phyloP scores from a whole-genome alignment of 2,113 vertebrate species.

The Callionymus lyra region DNA sequence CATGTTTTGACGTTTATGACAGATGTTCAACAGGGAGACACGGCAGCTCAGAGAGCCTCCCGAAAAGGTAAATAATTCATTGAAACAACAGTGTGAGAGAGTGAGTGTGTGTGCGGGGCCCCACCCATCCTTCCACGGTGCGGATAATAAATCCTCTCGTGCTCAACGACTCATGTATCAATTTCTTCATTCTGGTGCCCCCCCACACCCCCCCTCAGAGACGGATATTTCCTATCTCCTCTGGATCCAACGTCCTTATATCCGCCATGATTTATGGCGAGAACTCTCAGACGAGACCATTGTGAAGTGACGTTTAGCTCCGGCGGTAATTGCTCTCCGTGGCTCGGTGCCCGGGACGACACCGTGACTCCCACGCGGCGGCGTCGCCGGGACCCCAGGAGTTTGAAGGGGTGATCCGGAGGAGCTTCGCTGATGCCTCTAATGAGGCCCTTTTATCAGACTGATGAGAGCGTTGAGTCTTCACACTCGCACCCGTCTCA shows the following conservation, averaged over 20 bases:
- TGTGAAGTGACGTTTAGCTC: constrained; percentile 46
- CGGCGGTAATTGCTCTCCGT: constrained; percentile 59
- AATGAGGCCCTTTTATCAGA: constrained; percentile 59
- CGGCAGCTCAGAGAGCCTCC: constrained; percentile 51
- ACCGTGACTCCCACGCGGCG: constrained; percentile 46
- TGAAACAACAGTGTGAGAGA: background rate
- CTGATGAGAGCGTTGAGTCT: constrained; percentile 50
- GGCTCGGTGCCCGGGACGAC: constrained; percentile 50
- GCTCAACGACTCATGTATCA: constrained; percentile 19
- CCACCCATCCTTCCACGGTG: constrained; percentile 22
- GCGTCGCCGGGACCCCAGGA: constrained; percentile 31
- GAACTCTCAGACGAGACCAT: constrained; percentile 39
- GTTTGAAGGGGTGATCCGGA: constrained; percentile 38
- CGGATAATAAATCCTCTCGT: constrained; percentile 27
- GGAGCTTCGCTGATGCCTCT: constrained; percentile 46
- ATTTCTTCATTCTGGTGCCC: constrained; percentile 17
- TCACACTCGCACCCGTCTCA: constrained; percentile 33
- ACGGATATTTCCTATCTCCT: constrained; percentile 21
- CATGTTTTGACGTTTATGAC: constrained; percentile 29
- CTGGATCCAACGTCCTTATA: constrained; percentile 27
- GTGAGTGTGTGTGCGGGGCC: constrained; percentile 2
- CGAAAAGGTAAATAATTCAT: constrained; percentile 57
- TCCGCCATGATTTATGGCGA: constrained; percentile 51
- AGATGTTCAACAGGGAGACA: constrained; percentile 66
- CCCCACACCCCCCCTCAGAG: constrained; percentile 11